phyloP scores from a whole-genome alignment of 2,113 vertebrate genomes.

The Sclerurus mexicanus region DNA sequence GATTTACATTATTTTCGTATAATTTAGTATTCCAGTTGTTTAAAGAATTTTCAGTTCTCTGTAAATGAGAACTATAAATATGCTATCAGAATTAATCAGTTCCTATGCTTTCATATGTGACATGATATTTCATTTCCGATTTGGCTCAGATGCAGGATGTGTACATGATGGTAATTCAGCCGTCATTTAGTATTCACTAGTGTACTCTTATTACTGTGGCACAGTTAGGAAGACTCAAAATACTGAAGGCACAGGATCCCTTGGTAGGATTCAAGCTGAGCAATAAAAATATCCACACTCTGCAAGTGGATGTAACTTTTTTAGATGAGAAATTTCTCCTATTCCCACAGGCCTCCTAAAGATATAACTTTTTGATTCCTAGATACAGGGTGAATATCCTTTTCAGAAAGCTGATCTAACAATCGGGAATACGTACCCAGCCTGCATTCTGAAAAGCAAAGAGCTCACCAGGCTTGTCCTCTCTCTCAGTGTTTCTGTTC shows the following conservation, averaged over 20 bases:
- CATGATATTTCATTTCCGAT: conserved; percentile 13
- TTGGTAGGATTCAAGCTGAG: conserved; percentile 14
- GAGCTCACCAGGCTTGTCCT: not conserved
- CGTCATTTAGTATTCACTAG: conserved; percentile 3
- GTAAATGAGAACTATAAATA: conserved; percentile 57
- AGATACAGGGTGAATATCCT: not conserved
- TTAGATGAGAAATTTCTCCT: not conserved
- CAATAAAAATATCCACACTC: conserved; percentile 37
- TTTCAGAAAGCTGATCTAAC: conserved; percentile 15
- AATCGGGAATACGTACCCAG: not conserved
- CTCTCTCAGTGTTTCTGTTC: not conserved
- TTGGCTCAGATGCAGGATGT: not conserved
- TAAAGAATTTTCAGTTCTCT: not conserved
- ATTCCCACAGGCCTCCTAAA: not conserved
- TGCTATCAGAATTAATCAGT: conserved; percentile 29
- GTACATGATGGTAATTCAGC: not conserved
- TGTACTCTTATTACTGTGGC: not conserved
- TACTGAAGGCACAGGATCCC: conserved; percentile 7
- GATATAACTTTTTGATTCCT: not conserved
- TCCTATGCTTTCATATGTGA: not conserved
- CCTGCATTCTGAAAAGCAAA: not conserved
- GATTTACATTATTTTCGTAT: not conserved
- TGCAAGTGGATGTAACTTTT: conserved; percentile 12
- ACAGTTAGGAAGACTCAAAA: not conserved
- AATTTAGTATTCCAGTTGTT: not conserved